Evolutionary conservation across 2,113 vertebrate species (phyloP).

Genomic region (Sebastes schlegelii): DNA sequence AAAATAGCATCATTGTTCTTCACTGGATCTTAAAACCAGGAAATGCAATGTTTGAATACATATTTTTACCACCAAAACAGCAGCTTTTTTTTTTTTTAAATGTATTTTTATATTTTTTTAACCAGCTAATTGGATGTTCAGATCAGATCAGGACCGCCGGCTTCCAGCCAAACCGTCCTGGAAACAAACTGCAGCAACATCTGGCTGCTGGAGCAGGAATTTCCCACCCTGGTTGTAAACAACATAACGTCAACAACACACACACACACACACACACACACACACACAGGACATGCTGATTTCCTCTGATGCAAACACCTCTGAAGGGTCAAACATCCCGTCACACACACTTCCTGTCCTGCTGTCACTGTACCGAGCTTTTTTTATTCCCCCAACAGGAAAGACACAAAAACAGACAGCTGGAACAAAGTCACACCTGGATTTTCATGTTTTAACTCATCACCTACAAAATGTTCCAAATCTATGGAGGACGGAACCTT

Average conservation of each 20-base stretch:
- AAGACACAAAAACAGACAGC: neutral
- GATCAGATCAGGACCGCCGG: conserved; percentile 2
- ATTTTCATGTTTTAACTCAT: neutral
- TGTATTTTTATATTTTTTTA: neutral
- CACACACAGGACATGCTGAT: conserved; percentile 12
- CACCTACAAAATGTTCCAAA: no score
- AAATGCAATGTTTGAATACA: no score
- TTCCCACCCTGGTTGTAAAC: conserved; percentile 54
- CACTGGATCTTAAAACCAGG: no score
- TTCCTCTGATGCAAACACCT: conserved; percentile 33
- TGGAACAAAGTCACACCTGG: conserved; percentile 12
- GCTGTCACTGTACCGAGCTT: conserved; percentile 12
- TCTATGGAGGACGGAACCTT: no score
- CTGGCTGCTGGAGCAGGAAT: conserved; percentile 48
- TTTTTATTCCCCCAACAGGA: neutral
- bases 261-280: conserved; percentile 26
- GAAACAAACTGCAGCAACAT: conserved; percentile 45
- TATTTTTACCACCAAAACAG: neutral
- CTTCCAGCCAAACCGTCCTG: conserved; percentile 35
- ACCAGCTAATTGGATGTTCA: neutral
- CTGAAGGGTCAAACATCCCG: conserved; percentile 46
- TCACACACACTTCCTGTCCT: conserved; percentile 54
- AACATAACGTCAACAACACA: conserved; percentile 36
- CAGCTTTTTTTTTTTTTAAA: neutral
- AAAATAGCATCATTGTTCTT: no score